Conservation (phyloP, 2,797 vertebrate genomes). For the Poeciliopsis turneri region DNA sequence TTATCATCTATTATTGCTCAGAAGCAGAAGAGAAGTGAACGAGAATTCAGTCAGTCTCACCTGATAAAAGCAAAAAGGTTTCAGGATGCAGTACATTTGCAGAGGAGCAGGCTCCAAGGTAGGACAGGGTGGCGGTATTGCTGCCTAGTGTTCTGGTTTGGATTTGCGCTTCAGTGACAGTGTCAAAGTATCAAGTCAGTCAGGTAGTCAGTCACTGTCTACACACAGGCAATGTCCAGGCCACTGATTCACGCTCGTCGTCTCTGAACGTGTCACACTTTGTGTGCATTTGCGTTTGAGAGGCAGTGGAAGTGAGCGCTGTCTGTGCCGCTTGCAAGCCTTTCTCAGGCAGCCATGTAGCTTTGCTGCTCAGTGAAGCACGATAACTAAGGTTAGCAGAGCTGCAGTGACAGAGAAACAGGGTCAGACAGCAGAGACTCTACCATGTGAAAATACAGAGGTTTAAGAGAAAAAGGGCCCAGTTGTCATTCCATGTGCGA, state of each 20-base stretch:
- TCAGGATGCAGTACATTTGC: slow-evolving; percentile 19
- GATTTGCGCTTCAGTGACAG: slow-evolving; percentile 48
- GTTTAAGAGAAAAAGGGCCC: slow-evolving; percentile 22
- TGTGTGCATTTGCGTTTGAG: slow-evolving; percentile 34
- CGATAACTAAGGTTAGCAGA: slow-evolving; percentile 69
- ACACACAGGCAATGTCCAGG: slow-evolving; percentile 34
- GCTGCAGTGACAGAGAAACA: slow-evolving; percentile 39
- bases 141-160: slow-evolving; percentile 31
- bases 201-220: slow-evolving; percentile 51
- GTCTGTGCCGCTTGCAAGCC: slow-evolving; percentile 46
- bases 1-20: slow-evolving; percentile 38
- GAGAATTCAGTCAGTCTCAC: slow-evolving; percentile 54
- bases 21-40: slow-evolving; percentile 42
- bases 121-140: not conserved
- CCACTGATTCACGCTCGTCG: slow-evolving; percentile 48
- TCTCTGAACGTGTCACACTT: slow-evolving; percentile 45
- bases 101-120: not conserved
- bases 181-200: slow-evolving; percentile 55
- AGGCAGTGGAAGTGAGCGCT: slow-evolving; percentile 21
- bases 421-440: slow-evolving; percentile 53
- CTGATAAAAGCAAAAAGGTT: slow-evolving; percentile 28
- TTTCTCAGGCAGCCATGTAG: slow-evolving; percentile 56
- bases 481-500: slow-evolving; percentile 42
- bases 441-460: slow-evolving; percentile 52
- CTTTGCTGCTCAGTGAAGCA: slow-evolving; percentile 67